phyloP scores from a whole-genome alignment of 2,113 vertebrate genomes.

The Neolamprologus brichardi region DNA sequence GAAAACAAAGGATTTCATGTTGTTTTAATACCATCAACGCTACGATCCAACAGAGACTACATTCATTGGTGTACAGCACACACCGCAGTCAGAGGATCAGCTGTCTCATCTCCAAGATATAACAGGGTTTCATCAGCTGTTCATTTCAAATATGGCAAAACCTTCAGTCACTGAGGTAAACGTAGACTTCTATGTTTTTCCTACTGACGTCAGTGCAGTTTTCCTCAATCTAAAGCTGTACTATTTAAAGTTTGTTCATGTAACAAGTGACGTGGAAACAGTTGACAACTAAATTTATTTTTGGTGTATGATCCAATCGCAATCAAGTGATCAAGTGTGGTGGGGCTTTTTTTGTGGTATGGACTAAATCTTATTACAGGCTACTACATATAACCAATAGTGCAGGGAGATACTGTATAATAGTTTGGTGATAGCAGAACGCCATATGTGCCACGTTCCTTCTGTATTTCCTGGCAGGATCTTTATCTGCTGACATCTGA shows the following conservation, averaged over 20 bases:
- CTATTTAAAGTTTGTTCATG: neutral
- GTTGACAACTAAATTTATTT: neutral
- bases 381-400: neutral
- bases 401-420: neutral
- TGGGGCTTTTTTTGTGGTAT: fast-evolving
- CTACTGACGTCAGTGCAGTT: neutral
- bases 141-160: neutral
- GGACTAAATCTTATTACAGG: neutral
- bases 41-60: neutral
- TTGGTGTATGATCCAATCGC: neutral
- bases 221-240: neutral
- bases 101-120: neutral
- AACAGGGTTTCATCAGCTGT: neutral
- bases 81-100: neutral
- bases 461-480: neutral
- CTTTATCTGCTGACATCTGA: neutral
- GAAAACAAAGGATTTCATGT: neutral
- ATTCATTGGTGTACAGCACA: neutral
- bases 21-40: neutral
- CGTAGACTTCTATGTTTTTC: neutral
- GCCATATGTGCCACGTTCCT: neutral
- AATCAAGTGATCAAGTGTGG: neutral
- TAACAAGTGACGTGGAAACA: neutral
- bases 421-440: neutral
- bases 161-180: neutral